Percentiles rank a stretch among this genome's conserved stretches.
phyloP scores from a whole-genome alignment of 2,888 invertebrate species.

The Frankliniella fusca region DNA sequence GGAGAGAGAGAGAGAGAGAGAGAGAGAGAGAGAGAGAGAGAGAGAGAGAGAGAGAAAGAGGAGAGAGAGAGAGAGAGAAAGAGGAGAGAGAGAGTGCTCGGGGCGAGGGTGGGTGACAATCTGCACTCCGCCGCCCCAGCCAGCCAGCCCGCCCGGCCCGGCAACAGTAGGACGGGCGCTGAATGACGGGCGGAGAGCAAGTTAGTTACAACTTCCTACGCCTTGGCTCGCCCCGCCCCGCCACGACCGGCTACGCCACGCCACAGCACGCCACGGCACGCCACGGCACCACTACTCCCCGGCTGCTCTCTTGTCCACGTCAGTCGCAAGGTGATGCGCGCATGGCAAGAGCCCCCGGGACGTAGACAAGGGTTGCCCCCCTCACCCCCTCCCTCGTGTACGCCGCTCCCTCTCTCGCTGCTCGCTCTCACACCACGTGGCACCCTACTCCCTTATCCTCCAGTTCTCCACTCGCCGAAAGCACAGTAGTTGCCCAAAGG shows the following conservation, averaged over 20 bases:
- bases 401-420: neutral
- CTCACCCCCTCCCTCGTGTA: no score
- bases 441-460: neutral
- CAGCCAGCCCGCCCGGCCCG: no score
- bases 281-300: no score
- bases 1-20: no score
- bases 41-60: neutral
- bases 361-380: no score
- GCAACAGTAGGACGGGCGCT: neutral
- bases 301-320: neutral
- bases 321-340: neutral
- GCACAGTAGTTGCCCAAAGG: neutral
- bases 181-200: neutral
- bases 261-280: neutral
- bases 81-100: neutral
- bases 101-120: neutral
- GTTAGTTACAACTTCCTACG: constrained; percentile 10
- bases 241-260: neutral
- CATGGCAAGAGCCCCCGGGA: neutral
- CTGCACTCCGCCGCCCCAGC: neutral
- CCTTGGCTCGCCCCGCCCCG: neutral
- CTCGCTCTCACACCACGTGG: neutral
- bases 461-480: neutral
- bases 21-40: no score
- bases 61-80: no score